Percentiles rank a stretch among this genome's conserved stretches.
phyloP scores from a whole-genome alignment of 1,140 invertebrate genomes.

The Sinella curviseta region DNA sequence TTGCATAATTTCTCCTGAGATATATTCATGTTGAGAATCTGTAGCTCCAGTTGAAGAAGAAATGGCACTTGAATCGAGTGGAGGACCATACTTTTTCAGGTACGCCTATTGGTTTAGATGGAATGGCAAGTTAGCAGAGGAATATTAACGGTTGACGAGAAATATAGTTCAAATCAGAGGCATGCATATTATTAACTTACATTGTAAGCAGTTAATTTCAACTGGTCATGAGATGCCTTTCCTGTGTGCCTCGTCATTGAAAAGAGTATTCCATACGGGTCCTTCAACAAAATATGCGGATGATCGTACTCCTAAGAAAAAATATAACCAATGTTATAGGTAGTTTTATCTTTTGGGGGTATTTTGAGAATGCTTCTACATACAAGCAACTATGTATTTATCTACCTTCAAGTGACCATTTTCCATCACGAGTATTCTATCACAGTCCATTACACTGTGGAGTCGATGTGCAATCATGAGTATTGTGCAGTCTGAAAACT shows the following conservation, averaged over 20 bases:
- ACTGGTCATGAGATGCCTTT: constrained; percentile 4
- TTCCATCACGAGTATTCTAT: constrained; percentile 19
- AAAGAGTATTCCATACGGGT: background rate
- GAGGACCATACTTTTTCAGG: background rate
- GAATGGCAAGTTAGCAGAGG: too few relatives aligned
- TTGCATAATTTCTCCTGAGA: background rate
- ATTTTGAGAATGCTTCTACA: constrained; percentile 18
- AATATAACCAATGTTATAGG: background rate
- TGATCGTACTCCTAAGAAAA: constrained; percentile 10
- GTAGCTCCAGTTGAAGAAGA: background rate
- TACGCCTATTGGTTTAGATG: background rate
- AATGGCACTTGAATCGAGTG: background rate
- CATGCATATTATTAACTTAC: background rate
- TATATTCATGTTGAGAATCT: background rate
- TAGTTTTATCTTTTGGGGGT: background rate
- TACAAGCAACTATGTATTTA: background rate
- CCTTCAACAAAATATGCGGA: background rate
- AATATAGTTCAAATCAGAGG: background rate
- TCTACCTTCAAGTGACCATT: constrained; percentile 4
- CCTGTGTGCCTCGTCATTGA: background rate
- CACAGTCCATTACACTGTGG: constrained; percentile 4
- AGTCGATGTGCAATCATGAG: constrained; percentile 73
- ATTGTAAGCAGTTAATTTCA: background rate
- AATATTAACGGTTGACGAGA: too few relatives aligned
- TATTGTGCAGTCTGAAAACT: constrained; percentile 74